Evolutionary conservation across 2,888 invertebrate species (phyloP).

Genomic region (Monopis laevigella): DNA sequence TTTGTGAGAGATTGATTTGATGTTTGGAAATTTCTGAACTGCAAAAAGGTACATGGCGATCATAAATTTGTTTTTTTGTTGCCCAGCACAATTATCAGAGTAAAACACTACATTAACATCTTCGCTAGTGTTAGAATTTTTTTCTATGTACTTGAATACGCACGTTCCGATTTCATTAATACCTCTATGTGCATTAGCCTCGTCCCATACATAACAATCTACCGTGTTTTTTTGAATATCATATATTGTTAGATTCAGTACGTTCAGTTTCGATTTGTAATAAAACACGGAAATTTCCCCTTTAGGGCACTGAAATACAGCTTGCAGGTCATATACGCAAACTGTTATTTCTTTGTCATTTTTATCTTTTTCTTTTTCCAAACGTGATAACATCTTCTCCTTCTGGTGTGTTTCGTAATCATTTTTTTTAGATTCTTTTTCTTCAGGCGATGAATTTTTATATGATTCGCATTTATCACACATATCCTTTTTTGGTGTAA

Average conservation of each 20-base stretch:
- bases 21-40: neutral
- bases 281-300: no score
- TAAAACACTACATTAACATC: slow-evolving; percentile 24
- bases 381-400: neutral
- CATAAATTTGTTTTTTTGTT: slow-evolving; percentile 26
- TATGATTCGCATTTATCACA: slow-evolving; percentile 1
- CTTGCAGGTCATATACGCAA: no score
- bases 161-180: slow-evolving; percentile 22
- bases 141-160: slow-evolving; percentile 16
- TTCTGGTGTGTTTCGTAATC: neutral
- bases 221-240: slow-evolving; percentile 18
- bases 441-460: neutral
- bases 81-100: slow-evolving; percentile 28
- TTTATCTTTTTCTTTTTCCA: neutral
- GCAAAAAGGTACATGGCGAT: neutral
- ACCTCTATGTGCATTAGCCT: slow-evolving; percentile 22
- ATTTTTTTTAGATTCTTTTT: no score
- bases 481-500: no score
- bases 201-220: slow-evolving; percentile 22
- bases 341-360: no score
- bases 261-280: slow-evolving; percentile 21
- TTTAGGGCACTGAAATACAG: no score
- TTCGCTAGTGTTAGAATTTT: neutral
- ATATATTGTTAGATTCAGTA: slow-evolving; percentile 18
- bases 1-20: neutral